Base-by-base conservation (phyloP, 2,888 invertebrate species). In the Masnerella sp. region DNA sequence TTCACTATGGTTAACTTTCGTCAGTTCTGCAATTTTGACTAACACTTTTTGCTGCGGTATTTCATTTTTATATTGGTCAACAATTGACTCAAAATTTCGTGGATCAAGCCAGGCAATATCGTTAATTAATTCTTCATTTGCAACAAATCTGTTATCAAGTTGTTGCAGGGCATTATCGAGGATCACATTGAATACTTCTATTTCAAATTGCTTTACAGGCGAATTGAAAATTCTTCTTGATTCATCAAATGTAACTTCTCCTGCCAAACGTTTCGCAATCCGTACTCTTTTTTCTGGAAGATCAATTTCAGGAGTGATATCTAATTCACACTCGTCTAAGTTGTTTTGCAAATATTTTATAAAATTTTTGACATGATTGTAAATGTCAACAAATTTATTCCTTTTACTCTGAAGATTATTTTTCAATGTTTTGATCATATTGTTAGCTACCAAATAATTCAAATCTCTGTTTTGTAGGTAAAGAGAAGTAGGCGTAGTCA, bases 391-490 rank as follows among this genome's bases (percentile, higher is more conserved):
- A 8, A 36, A 36, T 5, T 5, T 36, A 15, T 12, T 14, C 8
- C 14, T 36, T 36, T 36, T 36, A 4, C 14, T 15, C 12, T 14
- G 14, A 36, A 36, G 2, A 2, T 2, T n/a, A 2, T 14, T 4
- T 36, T 36, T 36, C 14, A 36, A 36, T 12, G 36, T 36, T 4
- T 36, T 36, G 2, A 49, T 14, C 32, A 32, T 49, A 32, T 49
- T 18, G 12, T 32, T 20, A 5, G 49, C 49, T 18, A 11, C 20
- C 49, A 49, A 49, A 49, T 20, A 20, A 18, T 49, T 18, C 5
- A 49, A 32, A 1, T 18, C 49, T 11, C 17, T 32, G 15, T 17
- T 49, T 32, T 32, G 30, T n/a, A 49, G 32, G 12, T 49, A 49
- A 25, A 11, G 4, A 5, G 32, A 49, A 5, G 20, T 7, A 8